Evolutionary conservation across 2,113 vertebrate genomes (phyloP).

Genomic region (Engraulis encrasicolus): DNA sequence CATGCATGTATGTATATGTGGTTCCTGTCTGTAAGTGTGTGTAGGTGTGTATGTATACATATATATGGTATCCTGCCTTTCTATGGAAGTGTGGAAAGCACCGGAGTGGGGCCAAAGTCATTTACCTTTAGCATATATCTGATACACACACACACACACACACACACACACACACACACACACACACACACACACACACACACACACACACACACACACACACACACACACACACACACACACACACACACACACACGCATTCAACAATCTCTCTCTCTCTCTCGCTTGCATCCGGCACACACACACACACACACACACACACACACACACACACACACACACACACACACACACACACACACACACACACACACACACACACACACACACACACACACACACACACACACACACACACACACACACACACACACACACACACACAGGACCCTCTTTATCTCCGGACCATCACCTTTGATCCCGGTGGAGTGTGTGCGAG

Average conservation of each 20-base stretch:
- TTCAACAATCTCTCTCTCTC: too few species aligned
- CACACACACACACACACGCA: background rate
- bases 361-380: too few species aligned
- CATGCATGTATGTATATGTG: too few species aligned
- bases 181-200: background rate
- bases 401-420: too few species aligned
- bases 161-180: too few species aligned
- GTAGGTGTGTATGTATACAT: too few species aligned
- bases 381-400: background rate
- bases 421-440: too few species aligned
- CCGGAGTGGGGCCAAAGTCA: background rate
- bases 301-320: background rate
- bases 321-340: too few species aligned
- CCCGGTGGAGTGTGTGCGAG: background rate
- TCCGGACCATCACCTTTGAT: conserved; percentile 16
- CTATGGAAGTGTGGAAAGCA: too few species aligned
- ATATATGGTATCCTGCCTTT: too few species aligned
- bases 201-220: background rate
- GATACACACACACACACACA: background rate
- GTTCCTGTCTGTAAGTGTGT: too few species aligned
- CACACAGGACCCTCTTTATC: background rate
- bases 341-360: background rate
- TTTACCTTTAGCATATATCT: background rate
- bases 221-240: background rate
- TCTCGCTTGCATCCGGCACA: background rate